phyloP scores from a whole-genome alignment of 2,888 invertebrate species.

The Oscheius sp. region DNA sequence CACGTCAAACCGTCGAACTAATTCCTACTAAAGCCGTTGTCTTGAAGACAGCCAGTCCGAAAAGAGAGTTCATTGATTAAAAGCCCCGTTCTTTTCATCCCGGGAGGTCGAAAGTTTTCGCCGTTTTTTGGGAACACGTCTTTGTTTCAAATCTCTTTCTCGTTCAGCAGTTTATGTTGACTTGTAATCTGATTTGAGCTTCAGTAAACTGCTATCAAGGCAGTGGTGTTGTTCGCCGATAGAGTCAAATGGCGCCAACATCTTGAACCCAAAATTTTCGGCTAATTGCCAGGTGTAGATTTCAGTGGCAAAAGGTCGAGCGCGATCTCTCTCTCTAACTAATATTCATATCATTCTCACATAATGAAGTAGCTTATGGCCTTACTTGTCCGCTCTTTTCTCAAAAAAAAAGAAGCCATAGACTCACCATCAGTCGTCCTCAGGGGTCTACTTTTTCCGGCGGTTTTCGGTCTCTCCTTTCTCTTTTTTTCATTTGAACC shows the following conservation, averaged over 20 bases:
- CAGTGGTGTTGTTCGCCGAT: neutral
- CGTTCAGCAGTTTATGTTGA: slow-evolving; percentile 22
- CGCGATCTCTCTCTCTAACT: neutral
- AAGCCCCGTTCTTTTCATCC: neutral
- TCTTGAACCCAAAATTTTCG: neutral
- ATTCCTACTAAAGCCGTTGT: slow-evolving; percentile 24
- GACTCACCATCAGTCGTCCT: slow-evolving; percentile 19
- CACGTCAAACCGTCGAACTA: slow-evolving; percentile 26
- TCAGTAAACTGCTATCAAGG: slow-evolving; percentile 19
- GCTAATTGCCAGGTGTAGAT: slow-evolving; percentile 13
- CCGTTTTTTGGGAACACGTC: neutral
- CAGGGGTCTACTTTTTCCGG: slow-evolving; percentile 21
- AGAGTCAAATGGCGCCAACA: neutral
- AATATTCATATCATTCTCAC: slow-evolving; percentile 18
- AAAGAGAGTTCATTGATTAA: neutral
- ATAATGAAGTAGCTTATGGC: slow-evolving; percentile 3
- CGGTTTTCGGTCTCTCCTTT: slow-evolving; percentile 15
- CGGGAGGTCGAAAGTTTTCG: too few relatives aligned
- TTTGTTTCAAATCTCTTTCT: neutral
- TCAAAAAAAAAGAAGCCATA: neutral
- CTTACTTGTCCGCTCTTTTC: neutral
- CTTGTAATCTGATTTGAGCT: slow-evolving; percentile 26
- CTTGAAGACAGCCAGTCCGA: neutral
- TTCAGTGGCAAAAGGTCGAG: neutral
- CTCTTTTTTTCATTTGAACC: neutral